Evolutionary conservation across 30 jellyfish, hydroid and myxozoan species (phyloP).

Genomic region (Mastigias papua): DNA sequence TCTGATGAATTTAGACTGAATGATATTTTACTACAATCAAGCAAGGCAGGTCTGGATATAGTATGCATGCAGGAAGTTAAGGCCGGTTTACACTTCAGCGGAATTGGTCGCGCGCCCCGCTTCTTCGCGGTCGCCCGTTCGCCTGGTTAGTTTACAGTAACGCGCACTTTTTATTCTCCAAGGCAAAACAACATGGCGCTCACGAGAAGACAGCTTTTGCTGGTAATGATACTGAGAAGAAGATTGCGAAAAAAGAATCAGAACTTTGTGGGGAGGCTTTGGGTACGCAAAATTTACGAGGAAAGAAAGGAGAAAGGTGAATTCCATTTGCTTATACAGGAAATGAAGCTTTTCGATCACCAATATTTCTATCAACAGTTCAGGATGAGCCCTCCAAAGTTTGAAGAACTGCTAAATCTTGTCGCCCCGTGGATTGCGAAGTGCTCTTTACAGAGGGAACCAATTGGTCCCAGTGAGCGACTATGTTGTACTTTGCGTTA

Average conservation of each 20-base stretch:
- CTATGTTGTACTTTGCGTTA: constrained; percentile 31
- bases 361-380: constrained; percentile 22
- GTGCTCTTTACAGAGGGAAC: constrained; percentile 34
- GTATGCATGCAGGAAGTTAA: no score
- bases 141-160: neutral
- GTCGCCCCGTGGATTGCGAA: constrained; percentile 15
- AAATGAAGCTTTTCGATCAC: constrained; percentile 4
- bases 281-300: constrained; percentile 53
- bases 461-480: constrained; percentile 49
- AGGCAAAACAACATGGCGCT: neutral
- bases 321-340: constrained; percentile 29
- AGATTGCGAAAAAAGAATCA: constrained; percentile 42
- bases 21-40: no score
- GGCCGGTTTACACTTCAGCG: neutral
- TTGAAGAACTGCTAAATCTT: constrained; percentile 12
- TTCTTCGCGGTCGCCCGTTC: neutral
- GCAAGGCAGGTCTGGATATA: no score
- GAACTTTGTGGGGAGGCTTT: constrained; percentile 40
- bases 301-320: constrained; percentile 47
- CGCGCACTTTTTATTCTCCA: neutral
- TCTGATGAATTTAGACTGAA: no score
- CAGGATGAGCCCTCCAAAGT: neutral
- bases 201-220: neutral
- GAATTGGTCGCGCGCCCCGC: neutral
- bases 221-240: constrained; percentile 11